These are phyloP conservation scores for Prionailurus bengalensis DNA, from an alignment of 2,113 vertebrate species.

Conservation along the genomic window DNA sequence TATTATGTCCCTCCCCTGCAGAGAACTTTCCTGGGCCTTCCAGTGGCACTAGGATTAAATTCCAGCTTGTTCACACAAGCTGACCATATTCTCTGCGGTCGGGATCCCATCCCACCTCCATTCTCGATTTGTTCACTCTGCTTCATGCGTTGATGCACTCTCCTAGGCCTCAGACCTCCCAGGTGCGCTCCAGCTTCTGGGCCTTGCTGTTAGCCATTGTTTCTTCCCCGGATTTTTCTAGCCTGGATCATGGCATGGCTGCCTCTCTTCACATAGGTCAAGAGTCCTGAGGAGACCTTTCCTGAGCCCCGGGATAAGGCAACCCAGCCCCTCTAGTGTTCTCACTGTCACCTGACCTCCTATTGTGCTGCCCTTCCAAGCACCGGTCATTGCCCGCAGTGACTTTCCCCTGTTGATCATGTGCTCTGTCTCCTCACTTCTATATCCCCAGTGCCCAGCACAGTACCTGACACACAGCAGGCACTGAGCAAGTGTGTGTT, in stretches of 20 bases:
- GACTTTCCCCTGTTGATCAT: background rate
- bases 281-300: background rate
- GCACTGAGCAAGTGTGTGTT: too few species aligned
- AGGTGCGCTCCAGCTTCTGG: background rate
- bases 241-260: background rate
- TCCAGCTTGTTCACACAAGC: background rate
- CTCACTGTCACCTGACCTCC: background rate
- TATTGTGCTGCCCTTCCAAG: background rate
- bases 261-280: background rate
- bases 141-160: fast-evolving
- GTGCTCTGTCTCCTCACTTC: background rate
- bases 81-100: background rate
- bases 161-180: too few species aligned
- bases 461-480: background rate
- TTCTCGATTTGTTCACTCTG: too few species aligned
- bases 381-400: fast-evolving
- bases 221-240: background rate
- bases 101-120: background rate
- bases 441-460: background rate
- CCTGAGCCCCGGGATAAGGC: too few species aligned
- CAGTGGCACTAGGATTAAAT: background rate
- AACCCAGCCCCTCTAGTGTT: background rate
- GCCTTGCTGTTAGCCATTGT: background rate
- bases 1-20: background rate
- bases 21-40: background rate